Percentiles rank a stretch among this genome's conserved stretches.
These are phyloP conservation scores for Nasalis larvatus DNA, from an alignment of 2,113 vertebrate species.

Conservation along the genomic window DNA sequence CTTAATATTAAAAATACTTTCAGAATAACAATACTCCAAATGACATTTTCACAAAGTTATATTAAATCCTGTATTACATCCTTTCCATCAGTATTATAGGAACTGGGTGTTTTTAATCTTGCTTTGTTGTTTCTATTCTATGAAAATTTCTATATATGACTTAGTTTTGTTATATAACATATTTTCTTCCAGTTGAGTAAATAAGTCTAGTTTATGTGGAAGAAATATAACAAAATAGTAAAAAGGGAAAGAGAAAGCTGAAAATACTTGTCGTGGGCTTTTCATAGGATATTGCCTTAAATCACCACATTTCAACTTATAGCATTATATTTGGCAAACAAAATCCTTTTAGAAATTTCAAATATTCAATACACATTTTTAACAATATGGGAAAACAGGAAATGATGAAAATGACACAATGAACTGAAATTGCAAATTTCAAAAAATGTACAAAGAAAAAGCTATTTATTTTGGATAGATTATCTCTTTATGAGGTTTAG, in stretches of 20 bases:
- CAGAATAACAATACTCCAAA: not conserved
- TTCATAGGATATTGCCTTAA: not conserved
- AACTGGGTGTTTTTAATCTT: not conserved
- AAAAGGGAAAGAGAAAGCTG: not conserved
- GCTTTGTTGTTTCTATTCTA: not conserved
- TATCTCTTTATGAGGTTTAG: not conserved
- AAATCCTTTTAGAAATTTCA: not conserved
- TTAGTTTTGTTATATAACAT: not conserved
- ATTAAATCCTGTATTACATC: not conserved
- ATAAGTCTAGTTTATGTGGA: not conserved
- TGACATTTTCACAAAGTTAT: not conserved
- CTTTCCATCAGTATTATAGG: not conserved
- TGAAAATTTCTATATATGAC: not conserved
- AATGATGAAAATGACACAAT: not conserved
- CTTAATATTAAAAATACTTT: not conserved
- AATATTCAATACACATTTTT: not conserved
- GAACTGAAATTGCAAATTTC: not conserved
- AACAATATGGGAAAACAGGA: not conserved
- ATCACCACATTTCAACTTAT: not conserved
- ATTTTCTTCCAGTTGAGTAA: not conserved
- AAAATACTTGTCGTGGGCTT: not conserved
- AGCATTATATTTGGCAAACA: not conserved
- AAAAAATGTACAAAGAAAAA: not conserved
- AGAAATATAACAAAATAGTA: not conserved
- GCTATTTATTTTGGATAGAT: not conserved